A percentile compares a stretch with the other conserved stretches of the same genome.
These are phyloP conservation scores for Solea solea DNA, from an alignment of 2,113 vertebrate species.

Conservation along the genomic window DNA sequence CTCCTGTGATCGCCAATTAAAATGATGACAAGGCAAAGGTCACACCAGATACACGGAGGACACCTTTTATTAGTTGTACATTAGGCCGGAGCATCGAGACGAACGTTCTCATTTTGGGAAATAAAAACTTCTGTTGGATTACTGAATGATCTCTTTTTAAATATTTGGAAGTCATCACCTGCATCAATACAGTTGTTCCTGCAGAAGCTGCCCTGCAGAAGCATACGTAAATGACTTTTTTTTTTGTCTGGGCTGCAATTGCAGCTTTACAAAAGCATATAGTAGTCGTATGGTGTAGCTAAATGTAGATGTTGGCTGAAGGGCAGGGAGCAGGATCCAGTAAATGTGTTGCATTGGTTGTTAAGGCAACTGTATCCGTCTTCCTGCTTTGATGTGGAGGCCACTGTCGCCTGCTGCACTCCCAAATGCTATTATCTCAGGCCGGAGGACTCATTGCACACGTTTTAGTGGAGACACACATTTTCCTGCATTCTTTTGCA, in stretches of 20 bases:
- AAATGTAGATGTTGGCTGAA: conserved; percentile 31
- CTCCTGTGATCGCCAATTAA: conserved; percentile 15
- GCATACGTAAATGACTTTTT: not conserved
- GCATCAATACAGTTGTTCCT: not conserved
- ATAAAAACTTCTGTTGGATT: not conserved
- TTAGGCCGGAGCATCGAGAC: not conserved
- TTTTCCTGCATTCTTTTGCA: not conserved
- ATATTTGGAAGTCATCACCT: not conserved
- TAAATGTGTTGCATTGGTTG: conserved; percentile 27
- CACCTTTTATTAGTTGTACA: not conserved
- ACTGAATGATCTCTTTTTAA: not conserved
- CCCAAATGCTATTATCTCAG: conserved; percentile 11
- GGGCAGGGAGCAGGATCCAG: conserved; percentile 7
- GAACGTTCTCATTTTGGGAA: not conserved
- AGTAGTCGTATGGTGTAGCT: conserved; percentile 16
- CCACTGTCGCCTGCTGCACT: conserved; percentile 30
- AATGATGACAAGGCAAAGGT: conserved; percentile 8
- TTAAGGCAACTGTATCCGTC: conserved; percentile 49
- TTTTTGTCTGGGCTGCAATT: not conserved
- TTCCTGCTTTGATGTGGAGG: conserved; percentile 29
- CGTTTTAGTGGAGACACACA: not conserved
- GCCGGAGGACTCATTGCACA: not conserved
- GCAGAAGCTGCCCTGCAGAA: not conserved
- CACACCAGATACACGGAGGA: conserved; percentile 10
- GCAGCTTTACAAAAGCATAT: not conserved